Percentiles rank a stretch among this genome's conserved stretches.
phyloP scores from a whole-genome alignment of 2,888 invertebrate species.

The Molanna angustata region DNA sequence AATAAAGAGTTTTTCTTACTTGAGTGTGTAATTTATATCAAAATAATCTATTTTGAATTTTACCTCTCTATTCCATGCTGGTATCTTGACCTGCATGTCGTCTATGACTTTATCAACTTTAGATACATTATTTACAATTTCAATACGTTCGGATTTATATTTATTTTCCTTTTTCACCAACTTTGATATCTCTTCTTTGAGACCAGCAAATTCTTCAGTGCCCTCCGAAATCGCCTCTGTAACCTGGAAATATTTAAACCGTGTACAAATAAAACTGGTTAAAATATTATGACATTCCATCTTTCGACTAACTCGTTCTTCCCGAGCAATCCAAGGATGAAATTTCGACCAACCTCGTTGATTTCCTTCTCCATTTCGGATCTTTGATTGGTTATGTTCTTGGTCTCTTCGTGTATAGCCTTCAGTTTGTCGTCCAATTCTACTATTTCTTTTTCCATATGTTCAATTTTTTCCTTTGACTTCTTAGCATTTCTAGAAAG shows the following conservation, averaged over 20 bases:
- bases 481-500: slow-evolving; percentile 69
- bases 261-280: neutral
- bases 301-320: neutral
- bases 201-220: slow-evolving; percentile 54
- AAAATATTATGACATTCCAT: neutral
- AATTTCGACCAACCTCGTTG: slow-evolving; percentile 44
- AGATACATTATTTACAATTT: slow-evolving; percentile 69
- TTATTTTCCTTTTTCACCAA: slow-evolving; percentile 64
- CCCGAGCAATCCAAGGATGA: neutral
- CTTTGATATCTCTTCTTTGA: slow-evolving; percentile 63
- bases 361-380: slow-evolving; percentile 54
- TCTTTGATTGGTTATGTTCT: slow-evolving; percentile 56
- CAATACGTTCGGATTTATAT: slow-evolving; percentile 67
- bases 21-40: too few relatives aligned
- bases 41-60: too few relatives aligned
- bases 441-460: slow-evolving; percentile 67
- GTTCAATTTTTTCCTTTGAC: slow-evolving; percentile 69
- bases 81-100: slow-evolving; percentile 55
- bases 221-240: slow-evolving; percentile 57
- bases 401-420: slow-evolving; percentile 55
- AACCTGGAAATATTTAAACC: slow-evolving; percentile 41
- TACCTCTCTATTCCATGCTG: slow-evolving; percentile 57
- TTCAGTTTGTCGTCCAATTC: slow-evolving; percentile 66
- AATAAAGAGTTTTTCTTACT: too few relatives aligned
- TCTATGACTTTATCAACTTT: slow-evolving; percentile 57